Conservation (phyloP, 2,888 invertebrate species). For the Cantharis nigra region DNA sequence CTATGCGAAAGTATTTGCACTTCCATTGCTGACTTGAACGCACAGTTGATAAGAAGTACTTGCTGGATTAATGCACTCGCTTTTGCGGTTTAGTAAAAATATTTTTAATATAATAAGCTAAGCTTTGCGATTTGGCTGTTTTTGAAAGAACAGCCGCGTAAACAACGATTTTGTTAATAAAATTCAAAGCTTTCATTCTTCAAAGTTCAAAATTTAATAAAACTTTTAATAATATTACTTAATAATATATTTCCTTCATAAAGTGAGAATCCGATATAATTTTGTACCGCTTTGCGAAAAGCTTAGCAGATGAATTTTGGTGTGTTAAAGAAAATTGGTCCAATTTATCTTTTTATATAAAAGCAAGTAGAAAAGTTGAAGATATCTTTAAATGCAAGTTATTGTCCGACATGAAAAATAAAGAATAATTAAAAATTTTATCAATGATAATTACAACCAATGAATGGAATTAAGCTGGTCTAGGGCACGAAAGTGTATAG, state of each 20-base stretch:
- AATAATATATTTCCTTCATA: constrained; percentile 15
- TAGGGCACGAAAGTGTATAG: neutral
- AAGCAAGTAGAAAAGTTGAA: neutral
- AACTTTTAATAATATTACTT: constrained; percentile 19
- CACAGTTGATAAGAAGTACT: neutral
- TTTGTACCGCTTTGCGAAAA: constrained; percentile 5
- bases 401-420: neutral
- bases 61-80: neutral
- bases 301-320: neutral
- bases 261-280: constrained; percentile 11
- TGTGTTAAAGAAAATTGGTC: constrained; percentile 5
- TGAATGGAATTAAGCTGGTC: neutral
- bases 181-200: constrained; percentile 8
- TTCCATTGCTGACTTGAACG: too few relatives aligned
- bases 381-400: neutral
- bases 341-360: constrained; percentile 7
- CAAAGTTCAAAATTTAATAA: constrained; percentile 15
- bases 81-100: neutral
- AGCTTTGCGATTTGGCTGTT: neutral
- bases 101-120: neutral
- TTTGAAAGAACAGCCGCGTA: constrained; percentile 3
- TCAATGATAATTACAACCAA: neutral
- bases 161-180: constrained; percentile 12
- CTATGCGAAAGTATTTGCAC: neutral
- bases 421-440: neutral